Evolutionary conservation across 2,113 vertebrate genomes (phyloP).

Genomic region (Engraulis encrasicolus): DNA sequence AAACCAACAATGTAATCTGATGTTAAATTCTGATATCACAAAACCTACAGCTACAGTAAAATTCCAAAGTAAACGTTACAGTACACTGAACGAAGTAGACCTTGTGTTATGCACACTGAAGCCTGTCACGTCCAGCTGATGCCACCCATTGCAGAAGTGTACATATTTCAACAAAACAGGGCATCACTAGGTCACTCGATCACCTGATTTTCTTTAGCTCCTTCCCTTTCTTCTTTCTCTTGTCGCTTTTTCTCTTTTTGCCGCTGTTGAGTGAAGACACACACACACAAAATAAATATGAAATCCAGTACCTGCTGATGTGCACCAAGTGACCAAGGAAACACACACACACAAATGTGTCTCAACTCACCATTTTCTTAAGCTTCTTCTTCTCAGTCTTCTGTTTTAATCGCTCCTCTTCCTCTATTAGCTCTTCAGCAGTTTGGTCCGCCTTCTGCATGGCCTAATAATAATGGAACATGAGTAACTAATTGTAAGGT

Average conservation of each 20-base stretch:
- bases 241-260: slow-evolving; percentile 72
- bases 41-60: too few species aligned
- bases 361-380: slow-evolving; percentile 71
- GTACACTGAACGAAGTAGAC: too few species aligned
- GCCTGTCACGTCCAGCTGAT: too few species aligned
- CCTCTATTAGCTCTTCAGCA: slow-evolving; percentile 59
- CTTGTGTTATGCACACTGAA: too few species aligned
- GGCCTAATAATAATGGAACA: background rate
- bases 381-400: slow-evolving; percentile 70
- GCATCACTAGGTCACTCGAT: slow-evolving; percentile 29
- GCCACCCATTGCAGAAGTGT: too few species aligned
- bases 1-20: too few species aligned
- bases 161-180: too few species aligned
- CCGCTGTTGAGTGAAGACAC: slow-evolving; percentile 60
- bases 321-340: too few species aligned
- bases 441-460: slow-evolving; percentile 69
- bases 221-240: slow-evolving; percentile 63
- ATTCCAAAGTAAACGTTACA: too few species aligned
- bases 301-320: background rate
- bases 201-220: slow-evolving; percentile 59
- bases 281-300: background rate
- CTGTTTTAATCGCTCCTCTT: slow-evolving; percentile 67
- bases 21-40: too few species aligned
- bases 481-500: background rate
- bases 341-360: background rate